These are phyloP conservation scores for Heterotilapia buettikoferi DNA, from an alignment of 2,113 vertebrate genomes.

Conservation along the genomic window DNA sequence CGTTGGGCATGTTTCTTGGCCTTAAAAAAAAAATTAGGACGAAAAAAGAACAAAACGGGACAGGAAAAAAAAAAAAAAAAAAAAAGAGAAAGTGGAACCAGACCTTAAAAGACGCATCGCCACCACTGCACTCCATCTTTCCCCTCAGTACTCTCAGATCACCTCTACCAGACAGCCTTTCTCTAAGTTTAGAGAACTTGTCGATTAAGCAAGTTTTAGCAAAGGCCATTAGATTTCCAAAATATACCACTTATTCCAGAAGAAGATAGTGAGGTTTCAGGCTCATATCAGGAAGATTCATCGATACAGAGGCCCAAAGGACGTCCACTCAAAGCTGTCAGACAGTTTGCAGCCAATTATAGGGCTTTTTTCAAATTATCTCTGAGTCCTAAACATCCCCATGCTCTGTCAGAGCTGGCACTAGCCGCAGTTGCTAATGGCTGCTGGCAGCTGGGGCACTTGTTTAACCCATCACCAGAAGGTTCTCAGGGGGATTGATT, in stretches of 20 bases:
- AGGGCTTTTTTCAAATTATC: slow-evolving; percentile 49
- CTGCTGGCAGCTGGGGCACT: slow-evolving; percentile 33
- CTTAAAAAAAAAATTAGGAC: too few species aligned
- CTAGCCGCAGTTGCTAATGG: slow-evolving; percentile 42
- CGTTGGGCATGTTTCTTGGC: too few species aligned
- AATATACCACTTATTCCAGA: not conserved
- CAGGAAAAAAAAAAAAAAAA: too few species aligned
- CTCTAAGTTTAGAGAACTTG: not conserved
- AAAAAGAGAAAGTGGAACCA: not conserved
- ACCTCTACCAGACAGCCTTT: not conserved
- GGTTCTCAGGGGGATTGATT: slow-evolving; percentile 33
- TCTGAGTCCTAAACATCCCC: slow-evolving; percentile 14
- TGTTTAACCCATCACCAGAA: slow-evolving; percentile 37
- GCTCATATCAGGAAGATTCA: slow-evolving; percentile 27
- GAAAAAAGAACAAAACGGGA: too few species aligned
- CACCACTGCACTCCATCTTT: not conserved
- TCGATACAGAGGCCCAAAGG: slow-evolving; percentile 10
- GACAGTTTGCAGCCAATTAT: slow-evolving; percentile 52
- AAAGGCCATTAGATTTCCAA: not conserved
- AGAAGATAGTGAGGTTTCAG: not conserved
- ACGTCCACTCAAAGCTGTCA: slow-evolving; percentile 24
- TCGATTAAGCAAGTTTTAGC: not conserved
- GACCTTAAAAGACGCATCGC: not conserved
- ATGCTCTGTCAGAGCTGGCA: slow-evolving; percentile 29
- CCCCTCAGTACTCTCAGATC: not conserved